These are phyloP conservation scores for Ceryle rudis DNA, from an alignment of 2,797 vertebrate species.

Conservation along the genomic window DNA sequence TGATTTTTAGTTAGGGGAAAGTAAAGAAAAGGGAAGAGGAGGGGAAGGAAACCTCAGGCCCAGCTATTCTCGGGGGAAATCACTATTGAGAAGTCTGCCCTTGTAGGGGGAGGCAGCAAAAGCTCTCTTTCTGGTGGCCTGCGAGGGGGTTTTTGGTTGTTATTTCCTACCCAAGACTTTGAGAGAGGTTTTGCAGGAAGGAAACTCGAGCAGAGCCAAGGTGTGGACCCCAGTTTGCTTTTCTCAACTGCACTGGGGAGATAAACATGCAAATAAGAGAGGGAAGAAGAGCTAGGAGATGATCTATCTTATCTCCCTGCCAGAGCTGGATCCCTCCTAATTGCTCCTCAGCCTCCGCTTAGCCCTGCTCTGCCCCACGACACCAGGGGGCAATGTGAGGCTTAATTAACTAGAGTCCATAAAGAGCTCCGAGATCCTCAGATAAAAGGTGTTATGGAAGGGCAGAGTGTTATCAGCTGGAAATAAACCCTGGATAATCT, in stretches of 20 bases:
- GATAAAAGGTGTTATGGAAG: slow-evolving; percentile 65
- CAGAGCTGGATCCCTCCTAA: not conserved
- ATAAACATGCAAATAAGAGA: slow-evolving; percentile 27
- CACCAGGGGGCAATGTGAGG: slow-evolving; percentile 23
- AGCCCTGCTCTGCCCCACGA: slow-evolving; percentile 2
- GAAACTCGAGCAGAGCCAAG: not conserved
- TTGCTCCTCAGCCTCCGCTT: not conserved
- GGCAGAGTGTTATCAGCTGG: slow-evolving; percentile 65
- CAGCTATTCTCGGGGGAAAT: slow-evolving; percentile 1
- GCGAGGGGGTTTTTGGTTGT: not conserved
- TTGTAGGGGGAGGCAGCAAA: not conserved
- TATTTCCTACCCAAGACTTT: not conserved
- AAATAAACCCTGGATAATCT: slow-evolving; percentile 74
- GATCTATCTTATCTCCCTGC: not conserved
- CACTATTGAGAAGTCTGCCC: not conserved
- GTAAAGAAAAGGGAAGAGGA: slow-evolving; percentile 38
- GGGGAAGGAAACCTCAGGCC: slow-evolving; percentile 9
- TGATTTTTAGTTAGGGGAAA: slow-evolving; percentile 68
- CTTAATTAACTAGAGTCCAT: slow-evolving; percentile 59
- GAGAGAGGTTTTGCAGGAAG: not conserved
- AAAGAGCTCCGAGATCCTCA: slow-evolving; percentile 45
- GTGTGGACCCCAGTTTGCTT: rapidly evolving
- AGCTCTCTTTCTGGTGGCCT: not conserved
- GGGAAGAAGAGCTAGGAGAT: not conserved
- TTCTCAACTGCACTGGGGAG: not conserved